Percentiles rank a stretch among this genome's conserved stretches.
phyloP scores from a whole-genome alignment of 2,888 invertebrate genomes.

The Tinea semifulvella region DNA sequence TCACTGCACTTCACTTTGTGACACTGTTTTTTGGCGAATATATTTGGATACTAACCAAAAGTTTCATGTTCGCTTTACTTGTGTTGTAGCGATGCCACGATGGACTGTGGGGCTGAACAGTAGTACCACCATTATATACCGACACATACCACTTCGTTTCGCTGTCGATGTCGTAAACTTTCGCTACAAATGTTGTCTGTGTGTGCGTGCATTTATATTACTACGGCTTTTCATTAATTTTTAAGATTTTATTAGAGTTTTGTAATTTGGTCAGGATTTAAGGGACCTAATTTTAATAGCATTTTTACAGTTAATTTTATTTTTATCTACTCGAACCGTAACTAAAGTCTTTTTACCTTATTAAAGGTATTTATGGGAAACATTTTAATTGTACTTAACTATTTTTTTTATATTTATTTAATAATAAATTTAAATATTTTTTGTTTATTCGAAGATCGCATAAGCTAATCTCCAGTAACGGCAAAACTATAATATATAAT shows the following conservation, averaged over 20 bases:
- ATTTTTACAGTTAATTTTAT: background rate
- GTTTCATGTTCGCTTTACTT: conserved; percentile 60
- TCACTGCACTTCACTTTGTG: conserved; percentile 24
- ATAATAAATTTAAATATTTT: no score
- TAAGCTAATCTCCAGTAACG: no score
- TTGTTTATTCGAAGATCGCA: no score
- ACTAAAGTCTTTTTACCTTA: no score
- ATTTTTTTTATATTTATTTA: no score
- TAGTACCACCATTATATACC: conserved; percentile 45
- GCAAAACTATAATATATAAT: no score
- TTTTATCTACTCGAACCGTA: no score
- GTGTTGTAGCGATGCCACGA: conserved; percentile 53
- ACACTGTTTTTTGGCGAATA: conserved; percentile 12
- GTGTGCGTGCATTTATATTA: conserved; percentile 19
- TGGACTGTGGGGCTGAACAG: conserved; percentile 43
- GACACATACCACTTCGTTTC: conserved; percentile 35
- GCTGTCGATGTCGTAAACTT: conserved; percentile 54
- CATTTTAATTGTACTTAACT: no score
- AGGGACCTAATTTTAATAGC: background rate
- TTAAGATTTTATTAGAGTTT: background rate
- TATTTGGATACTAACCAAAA: conserved; percentile 47
- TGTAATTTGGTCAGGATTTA: background rate
- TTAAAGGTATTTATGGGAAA: no score
- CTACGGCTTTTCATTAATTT: background rate
- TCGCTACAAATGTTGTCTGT: conserved; percentile 34